Conservation (phyloP, 1,140 invertebrate species). For the Tribolium castaneum region DNA sequence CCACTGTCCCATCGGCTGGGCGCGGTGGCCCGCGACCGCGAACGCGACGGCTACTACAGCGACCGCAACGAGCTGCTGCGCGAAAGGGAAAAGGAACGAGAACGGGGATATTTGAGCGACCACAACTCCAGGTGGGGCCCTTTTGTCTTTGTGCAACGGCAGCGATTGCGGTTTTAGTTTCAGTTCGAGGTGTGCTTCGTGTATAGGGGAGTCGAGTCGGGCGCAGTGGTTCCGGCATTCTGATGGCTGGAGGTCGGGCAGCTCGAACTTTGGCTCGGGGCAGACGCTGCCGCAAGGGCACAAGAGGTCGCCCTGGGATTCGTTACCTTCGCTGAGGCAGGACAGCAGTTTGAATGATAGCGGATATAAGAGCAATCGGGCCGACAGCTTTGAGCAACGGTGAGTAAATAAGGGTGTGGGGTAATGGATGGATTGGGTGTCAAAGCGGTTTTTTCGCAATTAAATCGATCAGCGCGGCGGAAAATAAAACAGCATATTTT, state of each 20-base stretch:
- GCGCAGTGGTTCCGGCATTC: conserved; percentile 89
- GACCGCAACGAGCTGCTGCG: conserved; percentile 85
- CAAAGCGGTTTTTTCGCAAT: neutral
- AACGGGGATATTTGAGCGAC: conserved; percentile 86
- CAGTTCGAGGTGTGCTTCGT: conserved; percentile 78
- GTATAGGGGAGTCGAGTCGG: conserved; percentile 84
- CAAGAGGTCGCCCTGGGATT: conserved; percentile 85
- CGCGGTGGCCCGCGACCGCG: conserved; percentile 69
- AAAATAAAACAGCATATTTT: too few species aligned
- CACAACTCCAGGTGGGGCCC: conserved; percentile 79
- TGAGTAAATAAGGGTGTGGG: conserved; percentile 59
- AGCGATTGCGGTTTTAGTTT: conserved; percentile 51
- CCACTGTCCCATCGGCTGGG: conserved; percentile 75
- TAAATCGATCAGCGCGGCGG: neutral
- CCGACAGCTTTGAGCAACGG: conserved; percentile 88
- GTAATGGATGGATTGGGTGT: neutral
- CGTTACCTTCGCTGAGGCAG: conserved; percentile 82
- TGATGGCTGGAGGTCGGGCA: conserved; percentile 86
- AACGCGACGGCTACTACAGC: conserved; percentile 86
- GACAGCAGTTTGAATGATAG: conserved; percentile 86
- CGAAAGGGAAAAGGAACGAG: conserved; percentile 72
- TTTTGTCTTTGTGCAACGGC: neutral
- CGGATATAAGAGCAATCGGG: conserved; percentile 85
- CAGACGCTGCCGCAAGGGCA: conserved; percentile 65
- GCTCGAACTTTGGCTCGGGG: conserved; percentile 74